Evolutionary conservation across 2,888 invertebrate genomes (phyloP).

Genomic region (Temnothorax rugatulus): DNA sequence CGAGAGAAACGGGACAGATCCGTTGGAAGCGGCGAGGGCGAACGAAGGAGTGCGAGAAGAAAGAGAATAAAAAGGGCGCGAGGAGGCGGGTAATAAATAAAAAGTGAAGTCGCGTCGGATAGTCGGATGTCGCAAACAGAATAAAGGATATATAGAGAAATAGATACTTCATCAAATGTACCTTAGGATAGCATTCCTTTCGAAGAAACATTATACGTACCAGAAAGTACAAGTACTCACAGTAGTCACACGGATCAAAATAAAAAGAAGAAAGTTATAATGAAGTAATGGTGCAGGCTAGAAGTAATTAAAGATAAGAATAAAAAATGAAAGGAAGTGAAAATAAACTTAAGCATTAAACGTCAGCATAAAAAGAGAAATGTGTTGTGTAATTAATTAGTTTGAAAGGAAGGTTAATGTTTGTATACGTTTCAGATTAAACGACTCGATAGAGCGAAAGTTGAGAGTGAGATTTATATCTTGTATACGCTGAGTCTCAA

Average conservation of each 20-base stretch:
- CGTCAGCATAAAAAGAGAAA: background rate
- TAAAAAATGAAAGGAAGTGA: background rate
- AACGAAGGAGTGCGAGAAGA: constrained; percentile 3
- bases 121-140: constrained; percentile 9
- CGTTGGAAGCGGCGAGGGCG: background rate
- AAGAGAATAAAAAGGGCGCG: background rate
- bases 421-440: background rate
- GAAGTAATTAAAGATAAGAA: background rate
- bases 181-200: background rate
- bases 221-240: background rate
- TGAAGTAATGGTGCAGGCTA: background rate
- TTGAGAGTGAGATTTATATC: constrained; percentile 26
- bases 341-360: background rate
- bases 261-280: background rate
- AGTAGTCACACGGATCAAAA: background rate
- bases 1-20: constrained; percentile 1
- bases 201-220: background rate
- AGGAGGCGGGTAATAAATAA: background rate
- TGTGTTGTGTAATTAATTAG: constrained; percentile 10
- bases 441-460: background rate
- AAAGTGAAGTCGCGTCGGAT: background rate
- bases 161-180: background rate
- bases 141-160: background rate
- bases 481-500: background rate
- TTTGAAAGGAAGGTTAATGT: background rate